A percentile compares a stretch with the other conserved stretches of the same genome.
These are phyloP conservation scores for Slavum lentiscoides DNA, from an alignment of 2,888 invertebrate genomes.

Conservation along the genomic window DNA sequence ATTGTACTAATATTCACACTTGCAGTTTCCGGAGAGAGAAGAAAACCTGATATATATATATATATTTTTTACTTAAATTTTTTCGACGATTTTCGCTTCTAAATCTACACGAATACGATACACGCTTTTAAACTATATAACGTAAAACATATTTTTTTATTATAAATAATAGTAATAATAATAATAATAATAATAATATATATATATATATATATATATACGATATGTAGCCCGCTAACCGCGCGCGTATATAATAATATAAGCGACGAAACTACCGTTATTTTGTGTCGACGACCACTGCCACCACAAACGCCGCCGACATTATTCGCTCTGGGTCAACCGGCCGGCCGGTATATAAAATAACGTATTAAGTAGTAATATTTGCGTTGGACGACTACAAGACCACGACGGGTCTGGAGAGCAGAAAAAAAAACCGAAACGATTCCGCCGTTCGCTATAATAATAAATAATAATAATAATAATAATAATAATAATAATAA, in stretches of 20 bases:
- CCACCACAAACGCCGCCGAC: neutral
- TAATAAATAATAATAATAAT: too few relatives aligned
- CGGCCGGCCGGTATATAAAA: neutral
- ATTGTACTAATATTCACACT: too few relatives aligned
- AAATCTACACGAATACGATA: neutral
- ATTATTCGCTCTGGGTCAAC: conserved; percentile 45
- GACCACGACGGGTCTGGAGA: too few relatives aligned
- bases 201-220: too few relatives aligned
- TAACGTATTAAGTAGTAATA: neutral
- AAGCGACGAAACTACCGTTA: conserved; percentile 40
- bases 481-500: too few relatives aligned
- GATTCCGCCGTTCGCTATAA: neutral
- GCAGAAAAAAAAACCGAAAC: neutral
- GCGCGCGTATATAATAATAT: neutral
- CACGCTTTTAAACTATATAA: too few relatives aligned
- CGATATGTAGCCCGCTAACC: neutral
- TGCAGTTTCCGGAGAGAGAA: too few relatives aligned
- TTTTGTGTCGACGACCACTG: conserved; percentile 23
- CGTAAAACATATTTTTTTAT: neutral
- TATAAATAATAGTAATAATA: too few relatives aligned
- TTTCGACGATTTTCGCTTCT: neutral
- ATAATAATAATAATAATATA: too few relatives aligned
- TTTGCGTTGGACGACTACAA: neutral
- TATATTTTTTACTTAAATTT: too few relatives aligned
- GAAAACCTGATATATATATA: too few relatives aligned